A percentile compares a stretch with the other conserved stretches of the same genome.
These are phyloP conservation scores for Furcula furcula DNA, from an alignment of 2,888 invertebrate genomes.

Conservation along the genomic window DNA sequence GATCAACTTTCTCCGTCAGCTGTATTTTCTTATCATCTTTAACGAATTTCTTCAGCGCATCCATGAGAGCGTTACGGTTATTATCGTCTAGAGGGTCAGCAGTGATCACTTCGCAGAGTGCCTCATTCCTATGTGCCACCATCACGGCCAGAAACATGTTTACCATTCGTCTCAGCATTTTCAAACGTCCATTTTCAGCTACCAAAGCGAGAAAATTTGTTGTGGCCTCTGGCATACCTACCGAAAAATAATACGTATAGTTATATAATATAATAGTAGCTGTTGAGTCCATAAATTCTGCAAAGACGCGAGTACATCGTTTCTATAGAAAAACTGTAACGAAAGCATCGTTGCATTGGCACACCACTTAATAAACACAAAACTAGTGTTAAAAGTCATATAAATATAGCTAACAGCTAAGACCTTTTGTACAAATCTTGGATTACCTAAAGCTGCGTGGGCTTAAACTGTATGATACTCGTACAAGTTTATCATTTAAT, in stretches of 20 bases:
- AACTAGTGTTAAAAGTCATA: too few species aligned
- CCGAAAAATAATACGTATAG: constrained; percentile 30
- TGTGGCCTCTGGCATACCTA: constrained; percentile 56
- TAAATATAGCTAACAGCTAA: too few species aligned
- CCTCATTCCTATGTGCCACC: constrained; percentile 66
- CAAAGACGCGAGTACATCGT: too few species aligned
- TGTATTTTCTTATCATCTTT: constrained; percentile 53
- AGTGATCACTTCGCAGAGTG: constrained; percentile 66
- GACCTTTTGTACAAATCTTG: too few species aligned
- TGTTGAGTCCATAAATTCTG: too few species aligned
- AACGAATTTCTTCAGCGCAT: constrained; percentile 51
- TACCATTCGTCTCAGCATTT: constrained; percentile 54
- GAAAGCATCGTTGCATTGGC: too few species aligned
- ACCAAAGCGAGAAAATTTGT: constrained; percentile 56
- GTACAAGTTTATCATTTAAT: too few species aligned
- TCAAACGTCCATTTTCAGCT: constrained; percentile 65
- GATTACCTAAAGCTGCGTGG: too few species aligned
- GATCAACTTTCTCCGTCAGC: constrained; percentile 58
- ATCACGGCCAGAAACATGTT: constrained; percentile 54
- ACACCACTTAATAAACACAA: too few species aligned
- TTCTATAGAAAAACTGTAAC: too few species aligned
- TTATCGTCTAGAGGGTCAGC: constrained; percentile 53
- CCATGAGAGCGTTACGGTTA: constrained; percentile 41
- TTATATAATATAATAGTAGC: too few species aligned
- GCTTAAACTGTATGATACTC: too few species aligned